Percentiles rank a stretch among this genome's conserved stretches.
Evolutionary conservation across 2,113 vertebrate genomes (phyloP).

Genomic region (Anhinga anhinga): DNA sequence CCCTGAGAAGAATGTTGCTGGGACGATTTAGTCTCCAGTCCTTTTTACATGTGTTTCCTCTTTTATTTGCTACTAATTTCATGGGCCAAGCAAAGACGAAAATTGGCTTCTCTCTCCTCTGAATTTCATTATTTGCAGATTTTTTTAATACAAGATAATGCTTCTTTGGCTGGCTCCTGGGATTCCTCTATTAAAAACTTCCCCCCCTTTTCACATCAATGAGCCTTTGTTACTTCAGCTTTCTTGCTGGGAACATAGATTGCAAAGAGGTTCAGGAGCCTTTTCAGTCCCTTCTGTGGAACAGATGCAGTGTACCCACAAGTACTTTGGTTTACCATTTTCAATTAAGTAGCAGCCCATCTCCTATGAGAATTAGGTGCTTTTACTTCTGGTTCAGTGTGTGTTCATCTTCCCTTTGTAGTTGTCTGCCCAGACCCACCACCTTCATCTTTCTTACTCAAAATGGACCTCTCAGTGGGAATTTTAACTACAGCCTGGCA

Average conservation of each 20-base stretch:
- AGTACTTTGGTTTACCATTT: neutral
- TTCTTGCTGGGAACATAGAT: slow-evolving; percentile 22
- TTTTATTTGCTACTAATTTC: slow-evolving; percentile 47
- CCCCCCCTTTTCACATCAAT: slow-evolving; percentile 54
- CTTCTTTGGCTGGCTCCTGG: slow-evolving; percentile 48
- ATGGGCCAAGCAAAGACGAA: slow-evolving; percentile 37
- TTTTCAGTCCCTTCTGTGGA: neutral
- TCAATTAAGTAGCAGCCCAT: neutral
- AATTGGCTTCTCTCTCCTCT: slow-evolving; percentile 40
- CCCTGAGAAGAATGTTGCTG: neutral
- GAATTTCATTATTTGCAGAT: slow-evolving; percentile 68
- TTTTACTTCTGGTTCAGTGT: neutral
- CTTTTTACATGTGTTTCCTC: neutral
- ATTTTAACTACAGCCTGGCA: slow-evolving; percentile 9
- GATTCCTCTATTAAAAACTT: slow-evolving; percentile 65
- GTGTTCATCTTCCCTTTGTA: neutral
- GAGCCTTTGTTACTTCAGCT: slow-evolving; percentile 47
- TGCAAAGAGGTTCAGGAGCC: slow-evolving; percentile 6
- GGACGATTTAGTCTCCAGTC: slow-evolving; percentile 9
- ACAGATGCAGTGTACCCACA: neutral
- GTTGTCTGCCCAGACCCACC: neutral
- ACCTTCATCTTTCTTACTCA: neutral
- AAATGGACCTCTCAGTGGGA: neutral
- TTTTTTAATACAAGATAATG: slow-evolving; percentile 64
- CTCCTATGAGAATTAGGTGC: neutral